phyloP scores from a whole-genome alignment of 2,113 vertebrate species.

The Cynoglossus semilaevis region DNA sequence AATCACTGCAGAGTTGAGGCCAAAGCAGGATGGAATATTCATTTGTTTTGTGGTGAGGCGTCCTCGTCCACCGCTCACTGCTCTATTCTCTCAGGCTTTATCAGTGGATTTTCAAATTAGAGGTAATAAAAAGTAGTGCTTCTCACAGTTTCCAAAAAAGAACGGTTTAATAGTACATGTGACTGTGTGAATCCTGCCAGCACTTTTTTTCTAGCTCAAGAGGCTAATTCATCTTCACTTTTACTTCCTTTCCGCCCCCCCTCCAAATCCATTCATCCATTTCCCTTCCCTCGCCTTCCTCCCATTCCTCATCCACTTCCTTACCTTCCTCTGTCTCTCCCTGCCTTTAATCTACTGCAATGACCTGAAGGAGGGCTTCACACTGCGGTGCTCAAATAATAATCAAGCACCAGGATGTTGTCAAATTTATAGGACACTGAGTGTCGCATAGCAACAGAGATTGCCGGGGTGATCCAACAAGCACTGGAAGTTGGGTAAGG shows the following conservation, averaged over 20 bases:
- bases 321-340: conserved; percentile 32
- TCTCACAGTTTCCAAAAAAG: conserved; percentile 40
- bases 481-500: conserved; percentile 54
- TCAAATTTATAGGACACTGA: conserved; percentile 75
- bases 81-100: conserved; percentile 32
- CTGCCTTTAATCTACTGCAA: conserved; percentile 61
- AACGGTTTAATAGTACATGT: conserved; percentile 25
- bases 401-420: conserved; percentile 74
- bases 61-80: conserved; percentile 35
- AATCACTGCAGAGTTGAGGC: conserved; percentile 27
- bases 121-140: conserved; percentile 18
- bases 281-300: conserved; percentile 34
- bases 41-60: conserved; percentile 39
- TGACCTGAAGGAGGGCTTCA: conserved; percentile 71
- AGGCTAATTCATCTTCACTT: conserved; percentile 33
- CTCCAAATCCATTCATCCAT: conserved; percentile 26
- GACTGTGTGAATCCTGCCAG: conserved; percentile 24
- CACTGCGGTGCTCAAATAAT: conserved; percentile 73
- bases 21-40: conserved; percentile 28
- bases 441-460: conserved; percentile 77
- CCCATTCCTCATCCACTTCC: conserved; percentile 42
- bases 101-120: conserved; percentile 31
- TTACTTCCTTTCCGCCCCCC: conserved; percentile 10
- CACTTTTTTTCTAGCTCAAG: conserved; percentile 43
- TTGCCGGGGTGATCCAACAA: conserved; percentile 66